Conservation (phyloP, 2,113 vertebrate genomes). For the Cyprinodon variegatus region DNA sequence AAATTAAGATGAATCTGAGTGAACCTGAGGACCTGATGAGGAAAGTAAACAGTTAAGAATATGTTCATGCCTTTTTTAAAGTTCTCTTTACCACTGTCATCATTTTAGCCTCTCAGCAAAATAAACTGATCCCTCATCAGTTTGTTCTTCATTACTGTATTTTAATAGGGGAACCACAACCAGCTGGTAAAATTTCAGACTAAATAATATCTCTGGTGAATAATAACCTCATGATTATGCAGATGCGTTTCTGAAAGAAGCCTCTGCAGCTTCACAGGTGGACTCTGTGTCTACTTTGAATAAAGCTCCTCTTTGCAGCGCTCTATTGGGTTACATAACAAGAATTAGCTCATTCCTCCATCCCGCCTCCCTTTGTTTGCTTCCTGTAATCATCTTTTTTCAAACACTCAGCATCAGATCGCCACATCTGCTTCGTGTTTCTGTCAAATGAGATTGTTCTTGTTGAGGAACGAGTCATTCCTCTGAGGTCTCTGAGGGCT, state of each 20-base stretch:
- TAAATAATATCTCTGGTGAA: neutral
- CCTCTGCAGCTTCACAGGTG: slow-evolving; percentile 4
- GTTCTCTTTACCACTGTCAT: too few relatives aligned
- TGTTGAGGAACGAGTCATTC: slow-evolving; percentile 25
- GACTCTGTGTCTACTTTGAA: neutral
- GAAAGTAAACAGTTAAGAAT: too few relatives aligned
- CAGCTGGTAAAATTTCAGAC: too few relatives aligned
- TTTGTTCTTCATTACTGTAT: too few relatives aligned
- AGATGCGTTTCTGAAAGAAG: neutral
- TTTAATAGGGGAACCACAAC: too few relatives aligned
- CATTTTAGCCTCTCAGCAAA: too few relatives aligned
- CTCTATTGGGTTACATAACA: slow-evolving; percentile 37
- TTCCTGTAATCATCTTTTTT: slow-evolving; percentile 28
- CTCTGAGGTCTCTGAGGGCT: slow-evolving; percentile 2
- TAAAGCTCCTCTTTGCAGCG: slow-evolving; percentile 6
- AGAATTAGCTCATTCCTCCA: slow-evolving; percentile 47
- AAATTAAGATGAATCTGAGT: too few relatives aligned
- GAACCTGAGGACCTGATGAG: too few relatives aligned
- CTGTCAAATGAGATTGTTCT: slow-evolving; percentile 36
- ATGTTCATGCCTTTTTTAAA: too few relatives aligned
- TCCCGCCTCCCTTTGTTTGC: slow-evolving; percentile 36
- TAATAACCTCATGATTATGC: neutral
- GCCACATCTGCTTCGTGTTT: slow-evolving; percentile 53
- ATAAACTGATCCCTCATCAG: too few relatives aligned
- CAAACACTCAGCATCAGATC: slow-evolving; percentile 11